phyloP scores from a whole-genome alignment of 2,797 vertebrate genomes.

The Moxostoma hubbsi region DNA sequence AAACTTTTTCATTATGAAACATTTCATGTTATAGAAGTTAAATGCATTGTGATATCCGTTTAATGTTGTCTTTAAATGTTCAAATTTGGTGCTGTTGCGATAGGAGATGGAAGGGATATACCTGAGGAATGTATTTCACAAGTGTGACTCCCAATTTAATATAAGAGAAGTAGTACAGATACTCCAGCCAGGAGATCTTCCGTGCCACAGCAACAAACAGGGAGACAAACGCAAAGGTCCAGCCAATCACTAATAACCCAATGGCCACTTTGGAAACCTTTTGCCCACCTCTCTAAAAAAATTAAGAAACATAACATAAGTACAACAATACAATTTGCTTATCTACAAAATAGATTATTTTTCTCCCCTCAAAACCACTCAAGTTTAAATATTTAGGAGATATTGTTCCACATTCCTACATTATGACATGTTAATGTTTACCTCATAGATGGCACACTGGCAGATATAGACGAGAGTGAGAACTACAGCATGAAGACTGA shows the following conservation, averaged over 20 bases:
- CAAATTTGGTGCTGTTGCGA: background rate
- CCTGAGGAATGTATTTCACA: constrained; percentile 96
- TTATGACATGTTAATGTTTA: constrained; percentile 55
- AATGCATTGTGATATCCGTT: background rate
- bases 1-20: background rate
- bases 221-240: constrained; percentile 83
- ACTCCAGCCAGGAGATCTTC: constrained; percentile 88
- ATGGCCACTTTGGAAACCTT: constrained; percentile 82
- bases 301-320: constrained; percentile 11
- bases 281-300: constrained; percentile 83
- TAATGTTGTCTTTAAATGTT: background rate
- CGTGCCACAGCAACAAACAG: constrained; percentile 81
- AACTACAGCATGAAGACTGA: constrained; percentile 89
- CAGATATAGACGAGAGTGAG: constrained; percentile 81
- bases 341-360: no score
- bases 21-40: no score
- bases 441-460: constrained; percentile 90
- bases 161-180: constrained; percentile 96
- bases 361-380: no score
- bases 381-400: no score
- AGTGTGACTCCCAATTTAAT: constrained; percentile 93
- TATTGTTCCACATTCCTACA: background rate
- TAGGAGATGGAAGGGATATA: constrained; percentile 61
- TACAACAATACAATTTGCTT: background rate
- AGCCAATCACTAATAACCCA: constrained; percentile 79